Conservation (phyloP, 2,888 invertebrate genomes). For the Patella pellucida region DNA sequence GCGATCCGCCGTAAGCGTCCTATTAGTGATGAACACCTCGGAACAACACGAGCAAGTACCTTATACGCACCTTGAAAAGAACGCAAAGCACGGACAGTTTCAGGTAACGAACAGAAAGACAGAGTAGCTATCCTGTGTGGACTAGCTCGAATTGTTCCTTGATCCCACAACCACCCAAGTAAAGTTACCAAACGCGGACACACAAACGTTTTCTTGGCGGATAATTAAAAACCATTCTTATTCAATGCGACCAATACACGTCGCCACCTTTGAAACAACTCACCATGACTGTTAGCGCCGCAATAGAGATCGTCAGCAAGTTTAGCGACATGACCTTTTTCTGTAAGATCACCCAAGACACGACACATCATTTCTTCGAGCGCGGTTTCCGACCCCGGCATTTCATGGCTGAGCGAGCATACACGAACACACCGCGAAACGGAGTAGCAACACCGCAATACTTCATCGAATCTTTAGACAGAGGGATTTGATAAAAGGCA, state of each 20-base stretch:
- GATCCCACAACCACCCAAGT: neutral
- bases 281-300: conserved; percentile 37
- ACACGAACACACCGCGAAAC: no score
- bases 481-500: no score
- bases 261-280: conserved; percentile 30
- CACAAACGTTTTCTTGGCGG: no score
- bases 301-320: no score
- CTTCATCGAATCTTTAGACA: no score
- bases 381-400: no score
- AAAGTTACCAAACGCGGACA: neutral
- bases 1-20: conserved; percentile 17
- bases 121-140: conserved; percentile 26
- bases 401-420: no score
- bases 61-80: conserved; percentile 43
- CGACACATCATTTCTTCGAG: no score
- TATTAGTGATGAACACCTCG: no score
- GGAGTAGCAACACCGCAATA: no score
- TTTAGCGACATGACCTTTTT: no score
- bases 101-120: conserved; percentile 27
- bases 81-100: conserved; percentile 34
- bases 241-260: conserved; percentile 31
- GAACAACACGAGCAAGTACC: conserved; percentile 34
- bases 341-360: no score
- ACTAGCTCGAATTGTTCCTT: neutral
- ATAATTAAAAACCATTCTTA: conserved; percentile 27